Evolutionary conservation across 2,888 invertebrate genomes (phyloP).

Genomic region (Aleiodes alternator): DNA sequence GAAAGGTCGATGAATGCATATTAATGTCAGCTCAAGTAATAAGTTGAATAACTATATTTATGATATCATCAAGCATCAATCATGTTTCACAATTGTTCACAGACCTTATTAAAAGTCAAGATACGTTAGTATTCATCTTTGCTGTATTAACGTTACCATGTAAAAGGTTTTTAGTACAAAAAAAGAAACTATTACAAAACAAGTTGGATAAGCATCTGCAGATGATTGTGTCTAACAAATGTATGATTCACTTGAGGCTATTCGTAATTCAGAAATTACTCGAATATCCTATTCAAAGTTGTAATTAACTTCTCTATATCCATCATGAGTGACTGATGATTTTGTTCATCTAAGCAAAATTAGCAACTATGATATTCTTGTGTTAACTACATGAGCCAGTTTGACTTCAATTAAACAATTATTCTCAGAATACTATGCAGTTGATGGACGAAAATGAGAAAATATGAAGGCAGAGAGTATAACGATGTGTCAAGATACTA

Average conservation of each 20-base stretch:
- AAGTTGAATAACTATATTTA: conserved; percentile 8
- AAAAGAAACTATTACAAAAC: background rate
- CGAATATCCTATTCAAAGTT: conserved; percentile 8
- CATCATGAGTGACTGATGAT: conserved; percentile 13
- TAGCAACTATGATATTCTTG: background rate
- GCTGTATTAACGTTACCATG: background rate
- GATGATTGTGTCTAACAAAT: conserved; percentile 8
- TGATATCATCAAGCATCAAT: conserved; percentile 7
- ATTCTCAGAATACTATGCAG: conserved; percentile 30
- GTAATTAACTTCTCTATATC: conserved; percentile 14
- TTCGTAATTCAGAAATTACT: conserved; percentile 1
- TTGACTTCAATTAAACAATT: background rate
- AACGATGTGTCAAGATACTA: conserved; percentile 68
- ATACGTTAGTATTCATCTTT: background rate
- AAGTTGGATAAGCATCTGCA: background rate
- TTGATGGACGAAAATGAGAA: conserved; percentile 34
- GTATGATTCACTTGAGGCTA: conserved; percentile 17
- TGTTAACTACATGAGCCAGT: background rate
- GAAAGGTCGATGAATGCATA: conserved; percentile 3
- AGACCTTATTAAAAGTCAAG: conserved; percentile 18
- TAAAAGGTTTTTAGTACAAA: background rate
- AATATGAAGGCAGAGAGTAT: conserved; percentile 53
- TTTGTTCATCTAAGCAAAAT: background rate
- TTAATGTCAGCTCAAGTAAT: background rate
- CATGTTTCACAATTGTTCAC: conserved; percentile 14